These are phyloP conservation scores for Drosophila tsacasi DNA, from an alignment of 1,140 invertebrate species.

Conservation along the genomic window DNA sequence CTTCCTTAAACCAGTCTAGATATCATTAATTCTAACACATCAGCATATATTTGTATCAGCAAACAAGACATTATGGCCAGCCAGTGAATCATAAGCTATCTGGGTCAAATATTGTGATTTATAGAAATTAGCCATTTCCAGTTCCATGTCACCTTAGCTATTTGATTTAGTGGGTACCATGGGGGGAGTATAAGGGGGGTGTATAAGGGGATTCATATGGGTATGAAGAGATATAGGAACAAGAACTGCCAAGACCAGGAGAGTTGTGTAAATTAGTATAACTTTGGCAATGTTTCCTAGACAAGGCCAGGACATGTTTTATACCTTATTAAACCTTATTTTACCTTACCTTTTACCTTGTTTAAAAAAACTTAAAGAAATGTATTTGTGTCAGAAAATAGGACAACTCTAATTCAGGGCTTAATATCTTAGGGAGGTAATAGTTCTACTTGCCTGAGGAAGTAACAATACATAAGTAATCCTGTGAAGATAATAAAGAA, in stretches of 20 bases:
- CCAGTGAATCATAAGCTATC: background rate
- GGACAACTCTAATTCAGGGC: too few species aligned
- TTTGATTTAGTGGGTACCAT: background rate
- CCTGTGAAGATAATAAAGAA: too few species aligned
- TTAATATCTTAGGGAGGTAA: too few species aligned
- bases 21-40: background rate
- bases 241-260: background rate
- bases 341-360: too few species aligned
- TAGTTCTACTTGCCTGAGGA: too few species aligned
- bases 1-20: too few species aligned
- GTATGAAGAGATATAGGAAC: background rate
- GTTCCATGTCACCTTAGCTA: background rate
- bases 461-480: too few species aligned
- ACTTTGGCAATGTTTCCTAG: too few species aligned
- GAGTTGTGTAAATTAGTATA: background rate
- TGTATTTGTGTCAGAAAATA: background rate
- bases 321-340: too few species aligned
- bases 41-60: background rate
- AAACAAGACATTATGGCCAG: background rate
- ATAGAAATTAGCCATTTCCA: background rate
- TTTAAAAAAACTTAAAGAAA: background rate
- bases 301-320: too few species aligned
- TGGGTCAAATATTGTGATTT: constrained; percentile 5
- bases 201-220: background rate
- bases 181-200: background rate